Conservation (phyloP, 2,888 invertebrate species). For the Hirtodrosophila duncani region DNA sequence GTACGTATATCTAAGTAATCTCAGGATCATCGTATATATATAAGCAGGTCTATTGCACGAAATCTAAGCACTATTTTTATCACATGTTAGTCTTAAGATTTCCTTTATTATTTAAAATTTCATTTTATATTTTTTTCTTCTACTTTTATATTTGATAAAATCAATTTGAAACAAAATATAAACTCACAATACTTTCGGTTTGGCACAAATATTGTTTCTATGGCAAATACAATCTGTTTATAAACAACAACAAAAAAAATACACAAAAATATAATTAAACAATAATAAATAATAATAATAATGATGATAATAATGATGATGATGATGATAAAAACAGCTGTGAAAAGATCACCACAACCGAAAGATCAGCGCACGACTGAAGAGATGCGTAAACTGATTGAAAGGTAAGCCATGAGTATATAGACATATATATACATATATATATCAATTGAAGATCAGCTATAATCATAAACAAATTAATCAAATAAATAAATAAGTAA, state of each 20-base stretch:
- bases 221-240: too few relatives aligned
- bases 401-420: conserved; percentile 85
- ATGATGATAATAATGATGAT: conserved; percentile 6
- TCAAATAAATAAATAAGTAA: not conserved
- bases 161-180: too few relatives aligned
- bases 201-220: too few relatives aligned
- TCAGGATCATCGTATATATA: too few relatives aligned
- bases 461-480: conserved; percentile 4
- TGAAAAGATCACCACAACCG: conserved; percentile 84
- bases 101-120: conserved; percentile 23
- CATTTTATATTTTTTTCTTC: conserved; percentile 40
- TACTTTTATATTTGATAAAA: too few relatives aligned
- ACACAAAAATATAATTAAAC: conserved; percentile 38
- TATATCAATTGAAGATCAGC: conserved; percentile 2
- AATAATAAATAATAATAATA: conserved; percentile 28
- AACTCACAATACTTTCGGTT: too few relatives aligned
- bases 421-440: too few relatives aligned
- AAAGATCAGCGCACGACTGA: conserved; percentile 97
- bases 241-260: too few relatives aligned
- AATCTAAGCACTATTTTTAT: conserved; percentile 5
- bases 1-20: too few relatives aligned
- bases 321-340: conserved; percentile 66
- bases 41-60: too few relatives aligned
- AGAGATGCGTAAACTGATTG: conserved; percentile 98
- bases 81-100: not conserved